These are phyloP conservation scores for Neofelis nebulosa DNA, from an alignment of 2,113 vertebrate genomes.

Conservation along the genomic window DNA sequence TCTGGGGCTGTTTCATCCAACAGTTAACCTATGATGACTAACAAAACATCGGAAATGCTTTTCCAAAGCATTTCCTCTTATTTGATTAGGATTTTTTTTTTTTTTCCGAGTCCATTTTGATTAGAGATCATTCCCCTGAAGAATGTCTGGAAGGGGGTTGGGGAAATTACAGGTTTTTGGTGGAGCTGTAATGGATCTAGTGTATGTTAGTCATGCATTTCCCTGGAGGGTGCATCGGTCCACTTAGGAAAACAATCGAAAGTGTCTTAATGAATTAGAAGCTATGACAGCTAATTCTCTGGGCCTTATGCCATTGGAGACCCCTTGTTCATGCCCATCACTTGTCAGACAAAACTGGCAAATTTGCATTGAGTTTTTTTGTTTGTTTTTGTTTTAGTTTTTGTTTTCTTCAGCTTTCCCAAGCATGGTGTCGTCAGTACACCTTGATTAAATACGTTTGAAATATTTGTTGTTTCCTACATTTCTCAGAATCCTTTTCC, in stretches of 20 bases:
- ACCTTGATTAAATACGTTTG: background rate
- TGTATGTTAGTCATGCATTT: background rate
- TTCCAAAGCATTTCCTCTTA: background rate
- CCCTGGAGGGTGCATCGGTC: background rate
- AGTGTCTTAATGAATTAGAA: slow-evolving; percentile 51
- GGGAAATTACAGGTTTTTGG: background rate
- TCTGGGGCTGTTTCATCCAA: background rate
- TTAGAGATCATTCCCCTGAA: background rate
- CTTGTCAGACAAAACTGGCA: slow-evolving; percentile 16
- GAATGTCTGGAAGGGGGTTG: background rate
- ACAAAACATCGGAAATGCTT: background rate
- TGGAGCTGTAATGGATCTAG: background rate
- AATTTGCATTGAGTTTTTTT: background rate
- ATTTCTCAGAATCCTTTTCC: background rate
- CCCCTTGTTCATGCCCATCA: background rate
- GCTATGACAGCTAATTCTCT: slow-evolving; percentile 5
- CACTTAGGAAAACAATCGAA: slow-evolving; percentile 43
- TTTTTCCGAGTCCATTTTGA: background rate
- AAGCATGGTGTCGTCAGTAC: background rate
- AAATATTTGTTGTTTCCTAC: background rate
- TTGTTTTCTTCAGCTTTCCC: background rate
- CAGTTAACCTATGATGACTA: background rate
- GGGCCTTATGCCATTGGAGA: background rate
- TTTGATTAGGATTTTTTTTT: background rate
- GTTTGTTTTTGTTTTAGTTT: too few relatives aligned